Evolutionary conservation across 2,888 invertebrate genomes (phyloP), one percentile per base, ranked within the genome.

Genomic region (Tromatobia lineatoria): DNA sequence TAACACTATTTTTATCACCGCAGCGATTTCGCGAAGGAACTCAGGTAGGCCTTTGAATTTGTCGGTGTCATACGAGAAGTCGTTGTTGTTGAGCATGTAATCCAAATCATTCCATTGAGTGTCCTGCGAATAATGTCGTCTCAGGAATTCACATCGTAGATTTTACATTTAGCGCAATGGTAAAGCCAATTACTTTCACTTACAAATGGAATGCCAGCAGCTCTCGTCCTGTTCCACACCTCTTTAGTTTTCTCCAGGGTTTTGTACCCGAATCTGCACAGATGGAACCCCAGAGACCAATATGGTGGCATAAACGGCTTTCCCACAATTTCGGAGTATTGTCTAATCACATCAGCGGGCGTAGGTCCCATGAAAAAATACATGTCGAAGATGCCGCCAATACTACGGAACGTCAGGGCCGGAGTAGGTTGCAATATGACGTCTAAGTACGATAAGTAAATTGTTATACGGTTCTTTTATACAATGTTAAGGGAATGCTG

Each of bases 201-300:
- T 94, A 97, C 97, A 92, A 97, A 95, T 69, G 97, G 97, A 90
- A 98, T 97, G n/a, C 96, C 96, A 42, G 97, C 97, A 80, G 95
- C 95, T 83, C 96, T 95, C 82, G 96, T 97, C 84, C 95, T 94
- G 87, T 96, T 94, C 96, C 96, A 96, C 0, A 97, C 95, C 85
- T 94, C 94, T 85, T 94, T 95, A 0, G 97, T 97, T 13, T 95
- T 94, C 80, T 96, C 96, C 77, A 97, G 91, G 25, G 95, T 95
- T 73, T 95, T 95, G 90, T 97, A 97, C 23, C 96, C 96, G 91
- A 94, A 96, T 90, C 95, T 95, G 95, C 97, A 97, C 38, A 98
- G 94, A 94, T 98, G 98, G 93, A 98, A 98, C 0, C 98, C 98
- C 0, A 98, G 95, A 0, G 96, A 95, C 98, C 98, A 98, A 92